These are phyloP conservation scores for Galeruca laticollis DNA, from an alignment of 2,888 invertebrate genomes.

Conservation along the genomic window DNA sequence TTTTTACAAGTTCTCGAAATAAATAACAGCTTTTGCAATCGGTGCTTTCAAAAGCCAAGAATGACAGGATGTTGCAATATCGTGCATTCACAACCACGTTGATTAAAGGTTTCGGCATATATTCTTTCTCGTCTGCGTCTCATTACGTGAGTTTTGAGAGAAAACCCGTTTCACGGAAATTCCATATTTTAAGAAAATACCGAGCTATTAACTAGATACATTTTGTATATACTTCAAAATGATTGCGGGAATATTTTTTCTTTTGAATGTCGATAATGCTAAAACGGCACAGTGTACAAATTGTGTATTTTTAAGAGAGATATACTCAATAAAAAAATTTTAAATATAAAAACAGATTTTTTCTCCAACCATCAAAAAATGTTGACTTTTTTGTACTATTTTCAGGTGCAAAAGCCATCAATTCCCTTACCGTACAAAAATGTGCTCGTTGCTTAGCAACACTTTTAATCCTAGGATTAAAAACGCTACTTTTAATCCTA, in stretches of 20 bases:
- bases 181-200: background rate
- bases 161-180: conserved; percentile 6
- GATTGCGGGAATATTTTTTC: background rate
- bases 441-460: too few relatives aligned
- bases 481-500: too few relatives aligned
- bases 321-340: too few relatives aligned
- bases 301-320: too few relatives aligned
- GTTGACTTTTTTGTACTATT: too few relatives aligned
- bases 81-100: conserved; percentile 21
- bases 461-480: too few relatives aligned
- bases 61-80: conserved; percentile 38
- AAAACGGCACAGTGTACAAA: too few relatives aligned
- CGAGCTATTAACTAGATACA: background rate
- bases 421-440: too few relatives aligned
- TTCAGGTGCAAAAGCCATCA: too few relatives aligned
- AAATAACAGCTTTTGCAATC: conserved; percentile 39
- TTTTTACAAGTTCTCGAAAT: conserved; percentile 33
- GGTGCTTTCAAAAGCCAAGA: conserved; percentile 31
- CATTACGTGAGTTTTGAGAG: background rate
- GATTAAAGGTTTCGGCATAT: conserved; percentile 27
- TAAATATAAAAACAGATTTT: too few relatives aligned
- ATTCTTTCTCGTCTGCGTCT: background rate
- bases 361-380: too few relatives aligned
- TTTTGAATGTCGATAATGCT: too few relatives aligned
- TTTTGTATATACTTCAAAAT: background rate